phyloP scores from a whole-genome alignment of 2,797 vertebrate genomes.

The Tiaroga cobitis region DNA sequence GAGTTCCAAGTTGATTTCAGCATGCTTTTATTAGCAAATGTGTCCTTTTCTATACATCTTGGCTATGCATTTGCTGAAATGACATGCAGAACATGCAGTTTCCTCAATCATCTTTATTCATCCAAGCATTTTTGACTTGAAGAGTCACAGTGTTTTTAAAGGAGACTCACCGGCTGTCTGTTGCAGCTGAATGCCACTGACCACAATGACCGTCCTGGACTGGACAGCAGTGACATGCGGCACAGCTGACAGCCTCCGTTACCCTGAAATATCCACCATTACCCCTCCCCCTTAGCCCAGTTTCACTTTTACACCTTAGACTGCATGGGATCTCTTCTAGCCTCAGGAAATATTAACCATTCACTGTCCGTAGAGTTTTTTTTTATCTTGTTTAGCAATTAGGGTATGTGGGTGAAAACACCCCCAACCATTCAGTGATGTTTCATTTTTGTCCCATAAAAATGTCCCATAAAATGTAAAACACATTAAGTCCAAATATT shows the following conservation, averaged over 20 bases:
- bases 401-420: no score
- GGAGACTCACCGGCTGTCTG: constrained; percentile 77
- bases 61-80: neutral
- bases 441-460: no score
- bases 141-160: constrained; percentile 5
- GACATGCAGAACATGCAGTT: neutral
- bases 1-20: neutral
- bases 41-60: neutral
- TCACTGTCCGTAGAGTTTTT: neutral
- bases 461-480: no score
- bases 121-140: neutral
- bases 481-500: no score
- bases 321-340: constrained; percentile 18
- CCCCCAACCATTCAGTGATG: no score
- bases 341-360: constrained; percentile 35
- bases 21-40: neutral
- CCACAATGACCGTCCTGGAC: constrained; percentile 53
- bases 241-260: constrained; percentile 62
- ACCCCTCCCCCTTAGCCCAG: constrained; percentile 61
- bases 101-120: neutral
- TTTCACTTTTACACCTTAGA: constrained; percentile 64
- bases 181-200: constrained; percentile 65
- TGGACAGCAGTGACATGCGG: constrained; percentile 69
- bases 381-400: neutral
- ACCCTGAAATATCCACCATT: constrained; percentile 71